A percentile compares a stretch with the other conserved stretches of the same genome.
Conservation (phyloP, 2,888 invertebrate species). For the Miltochrista miniata region DNA sequence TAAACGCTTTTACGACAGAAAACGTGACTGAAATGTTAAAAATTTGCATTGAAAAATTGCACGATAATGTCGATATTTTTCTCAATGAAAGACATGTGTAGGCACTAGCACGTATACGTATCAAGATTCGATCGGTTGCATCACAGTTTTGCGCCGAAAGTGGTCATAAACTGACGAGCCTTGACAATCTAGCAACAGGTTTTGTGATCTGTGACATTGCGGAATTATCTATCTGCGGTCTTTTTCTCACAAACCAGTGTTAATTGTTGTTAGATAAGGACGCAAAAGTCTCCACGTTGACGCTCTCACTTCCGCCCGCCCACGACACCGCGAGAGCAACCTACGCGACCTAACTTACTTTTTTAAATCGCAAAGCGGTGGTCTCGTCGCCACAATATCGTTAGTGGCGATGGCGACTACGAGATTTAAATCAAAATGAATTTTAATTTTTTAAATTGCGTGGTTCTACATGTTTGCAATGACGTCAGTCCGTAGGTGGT, state of each 20-base stretch:
- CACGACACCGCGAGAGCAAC: constrained; percentile 64
- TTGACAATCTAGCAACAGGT: constrained; percentile 60
- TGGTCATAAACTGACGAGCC: constrained; percentile 76
- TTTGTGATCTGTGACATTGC: constrained; percentile 74
- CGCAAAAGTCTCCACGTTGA: constrained; percentile 55
- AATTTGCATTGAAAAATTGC: constrained; percentile 52
- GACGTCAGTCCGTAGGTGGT: constrained; percentile 77
- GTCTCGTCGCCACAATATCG: constrained; percentile 62
- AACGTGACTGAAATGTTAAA: constrained; percentile 65
- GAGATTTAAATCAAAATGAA: constrained; percentile 39
- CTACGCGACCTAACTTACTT: constrained; percentile 72
- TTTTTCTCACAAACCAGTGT: constrained; percentile 49
- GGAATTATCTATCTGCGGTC: constrained; percentile 60
- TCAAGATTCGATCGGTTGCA: constrained; percentile 63
- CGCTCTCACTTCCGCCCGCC: constrained; percentile 83
- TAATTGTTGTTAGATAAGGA: constrained; percentile 69
- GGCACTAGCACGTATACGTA: constrained; percentile 35
- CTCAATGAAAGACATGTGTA: constrained; percentile 57
- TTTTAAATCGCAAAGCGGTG: constrained; percentile 71
- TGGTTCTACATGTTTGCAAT: constrained; percentile 44
- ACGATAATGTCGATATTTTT: constrained; percentile 59
- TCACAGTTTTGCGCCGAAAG: constrained; percentile 74
- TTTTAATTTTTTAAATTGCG: constrained; percentile 43
- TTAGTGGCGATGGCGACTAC: constrained; percentile 26
- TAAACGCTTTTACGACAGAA: constrained; percentile 39